Base-by-base conservation (phyloP, 2,888 invertebrate genomes). In the Acronicta aceris region DNA sequence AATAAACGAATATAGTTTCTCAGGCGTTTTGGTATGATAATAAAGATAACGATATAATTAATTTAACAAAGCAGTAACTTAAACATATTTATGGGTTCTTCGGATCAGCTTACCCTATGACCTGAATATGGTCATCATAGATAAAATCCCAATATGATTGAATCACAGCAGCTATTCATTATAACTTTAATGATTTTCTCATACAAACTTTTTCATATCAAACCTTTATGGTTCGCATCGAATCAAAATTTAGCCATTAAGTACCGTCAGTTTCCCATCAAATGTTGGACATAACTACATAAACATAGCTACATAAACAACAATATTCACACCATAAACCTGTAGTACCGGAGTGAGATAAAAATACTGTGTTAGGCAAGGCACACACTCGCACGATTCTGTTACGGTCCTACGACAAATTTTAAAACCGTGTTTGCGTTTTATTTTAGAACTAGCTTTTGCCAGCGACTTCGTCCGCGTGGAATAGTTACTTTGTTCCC, bases 321-420 rank as follows among this genome's bases (percentile, higher is more conserved):
- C 78, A 73, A 76, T 76, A 72, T 81, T 82, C 79, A 81, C 83
- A 80, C 77, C 78, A 80, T 76, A 81, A 84, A 84, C 81, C 80
- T 76, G 81, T 82, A 83, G 65, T 67, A 56, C 61, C 65, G 52
- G 66, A 71, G 72, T 69, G 60, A 75, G 67, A 71, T 73, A 78
- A 72, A 75, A 75, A 78, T 71, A 72, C 48, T 10, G 59, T 52
- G 49, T 71, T 74, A 74, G 60, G 68, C 72, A 46, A 46, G 42
- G 46, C 52, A 49, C 58, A 49, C 59, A 61, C 59, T 71, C 67
- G 59, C 65, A 63, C 52, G 52, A 49, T 56, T 67, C 33, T 68
- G 25, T 30, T 47, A 66, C 53, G 49, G 4, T 21, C 21, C 43
- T 41, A 51, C 30, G 9, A 30, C 30, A 56, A 58, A 54, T 47